These are phyloP conservation scores for Eriocheir sinensis DNA, from an alignment of 1,140 invertebrate genomes.

Conservation along the genomic window DNA sequence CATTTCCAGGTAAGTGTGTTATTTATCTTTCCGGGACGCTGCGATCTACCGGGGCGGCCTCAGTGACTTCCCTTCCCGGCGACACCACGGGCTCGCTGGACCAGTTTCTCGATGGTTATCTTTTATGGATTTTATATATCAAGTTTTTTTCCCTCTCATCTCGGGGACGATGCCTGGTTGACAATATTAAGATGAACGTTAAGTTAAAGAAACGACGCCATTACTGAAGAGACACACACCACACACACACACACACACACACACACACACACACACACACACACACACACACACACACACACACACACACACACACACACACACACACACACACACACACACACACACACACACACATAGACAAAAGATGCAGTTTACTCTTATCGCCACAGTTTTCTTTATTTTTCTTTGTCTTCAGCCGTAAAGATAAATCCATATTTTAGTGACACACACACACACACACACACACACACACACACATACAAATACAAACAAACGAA, in stretches of 20 bases:
- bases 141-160: constrained; percentile 24
- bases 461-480: neutral
- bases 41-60: too few species aligned
- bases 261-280: constrained; percentile 3
- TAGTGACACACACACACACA: neutral
- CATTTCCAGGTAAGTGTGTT: too few species aligned
- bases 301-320: constrained; percentile 14
- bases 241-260: constrained; percentile 7
- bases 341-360: constrained; percentile 15
- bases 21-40: neutral
- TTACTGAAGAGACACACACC: neutral
- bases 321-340: constrained; percentile 4
- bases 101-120: constrained; percentile 14
- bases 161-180: neutral
- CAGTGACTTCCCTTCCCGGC: neutral
- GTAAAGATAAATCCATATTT: neutral
- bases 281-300: constrained; percentile 14
- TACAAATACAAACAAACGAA: neutral
- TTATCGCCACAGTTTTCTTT: neutral
- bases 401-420: neutral
- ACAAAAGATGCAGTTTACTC: neutral
- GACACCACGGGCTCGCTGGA: neutral
- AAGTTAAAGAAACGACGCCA: neutral
- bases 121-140: constrained; percentile 27
- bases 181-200: constrained; percentile 26